Conservation (phyloP, 2,888 invertebrate genomes). For the Leptothorax acervorum region DNA sequence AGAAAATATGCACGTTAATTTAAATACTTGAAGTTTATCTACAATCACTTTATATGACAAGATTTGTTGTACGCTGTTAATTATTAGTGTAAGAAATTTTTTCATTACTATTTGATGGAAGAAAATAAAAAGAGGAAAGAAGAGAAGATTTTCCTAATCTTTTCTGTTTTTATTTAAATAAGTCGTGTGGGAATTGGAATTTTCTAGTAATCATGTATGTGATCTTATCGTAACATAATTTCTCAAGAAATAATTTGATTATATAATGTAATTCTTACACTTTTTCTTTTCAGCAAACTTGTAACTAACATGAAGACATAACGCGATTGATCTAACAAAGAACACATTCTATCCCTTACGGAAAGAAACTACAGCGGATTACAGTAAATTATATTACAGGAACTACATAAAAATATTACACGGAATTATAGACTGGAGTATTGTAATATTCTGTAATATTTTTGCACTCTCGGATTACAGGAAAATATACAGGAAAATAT, state of each 20-base stretch:
- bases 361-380: too few species aligned
- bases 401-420: too few species aligned
- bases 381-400: too few species aligned
- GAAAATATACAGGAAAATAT: too few species aligned
- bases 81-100: background rate
- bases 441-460: too few species aligned
- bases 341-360: conserved; percentile 52
- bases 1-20: conserved; percentile 61
- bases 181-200: background rate
- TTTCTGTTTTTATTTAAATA: conserved; percentile 6
- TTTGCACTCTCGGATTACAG: too few species aligned
- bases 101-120: background rate
- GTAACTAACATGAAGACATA: conserved; percentile 39
- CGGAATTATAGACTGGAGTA: too few species aligned
- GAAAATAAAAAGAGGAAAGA: background rate
- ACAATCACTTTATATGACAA: background rate
- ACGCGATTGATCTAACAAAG: conserved; percentile 17
- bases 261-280: conserved; percentile 4
- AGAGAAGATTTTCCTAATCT: background rate
- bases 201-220: background rate
- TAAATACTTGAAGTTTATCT: conserved; percentile 47
- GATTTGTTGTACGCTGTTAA: background rate
- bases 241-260: background rate
- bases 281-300: conserved; percentile 69
- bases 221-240: background rate